These are phyloP conservation scores for Elaphurus davidianus DNA, from an alignment of 2,113 vertebrate genomes.

Conservation along the genomic window DNA sequence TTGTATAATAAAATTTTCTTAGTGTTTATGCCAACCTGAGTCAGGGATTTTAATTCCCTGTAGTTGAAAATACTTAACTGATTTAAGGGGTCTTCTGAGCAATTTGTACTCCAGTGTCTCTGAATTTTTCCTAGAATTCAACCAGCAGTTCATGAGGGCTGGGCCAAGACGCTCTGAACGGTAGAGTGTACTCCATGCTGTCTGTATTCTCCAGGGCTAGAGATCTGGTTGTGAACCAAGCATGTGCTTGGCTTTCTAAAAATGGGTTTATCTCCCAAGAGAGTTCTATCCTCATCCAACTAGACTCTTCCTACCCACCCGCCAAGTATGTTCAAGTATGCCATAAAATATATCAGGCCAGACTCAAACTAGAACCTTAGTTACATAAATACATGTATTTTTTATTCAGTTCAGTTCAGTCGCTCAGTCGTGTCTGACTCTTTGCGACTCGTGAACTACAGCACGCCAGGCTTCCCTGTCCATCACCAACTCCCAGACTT, in stretches of 20 bases:
- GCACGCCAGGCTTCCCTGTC: not conserved
- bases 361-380: not conserved
- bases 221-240: not conserved
- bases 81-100: not conserved
- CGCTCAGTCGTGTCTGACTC: not conserved
- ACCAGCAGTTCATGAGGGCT: not conserved
- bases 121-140: not conserved
- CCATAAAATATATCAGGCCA: not conserved
- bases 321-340: not conserved
- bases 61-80: not conserved
- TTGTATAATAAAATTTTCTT: not conserved
- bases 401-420: not conserved
- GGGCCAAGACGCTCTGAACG: not conserved
- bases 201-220: not conserved
- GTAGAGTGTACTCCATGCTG: not conserved
- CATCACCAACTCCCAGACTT: not conserved
- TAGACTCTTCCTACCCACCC: not conserved
- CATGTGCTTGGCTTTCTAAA: not conserved
- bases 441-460: not conserved
- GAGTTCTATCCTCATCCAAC: not conserved
- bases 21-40: not conserved
- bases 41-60: not conserved
- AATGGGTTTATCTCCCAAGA: not conserved
- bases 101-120: not conserved
- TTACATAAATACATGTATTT: not conserved